Evolutionary conservation across 2,797 vertebrate species (phyloP).

Genomic region (Premnoplex brunnescens): DNA sequence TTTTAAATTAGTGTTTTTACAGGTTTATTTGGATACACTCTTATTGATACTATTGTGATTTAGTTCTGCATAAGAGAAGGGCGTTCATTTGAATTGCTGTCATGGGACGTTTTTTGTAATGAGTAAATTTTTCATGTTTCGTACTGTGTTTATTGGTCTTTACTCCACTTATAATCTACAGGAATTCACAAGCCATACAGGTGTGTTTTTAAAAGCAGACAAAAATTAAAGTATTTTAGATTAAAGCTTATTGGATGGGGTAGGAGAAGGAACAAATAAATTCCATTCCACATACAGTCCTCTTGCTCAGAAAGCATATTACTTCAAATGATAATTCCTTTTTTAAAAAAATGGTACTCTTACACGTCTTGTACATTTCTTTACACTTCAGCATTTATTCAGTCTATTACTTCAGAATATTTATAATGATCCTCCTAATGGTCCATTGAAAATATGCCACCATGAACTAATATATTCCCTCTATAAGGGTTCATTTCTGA

Average conservation of each 20-base stretch:
- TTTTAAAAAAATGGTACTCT: not conserved
- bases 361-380: not conserved
- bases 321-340: not conserved
- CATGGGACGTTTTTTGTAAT: not conserved
- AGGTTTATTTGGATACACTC: not conserved
- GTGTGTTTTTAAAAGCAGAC: not conserved
- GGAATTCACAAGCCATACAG: not conserved
- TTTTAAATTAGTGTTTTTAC: not conserved
- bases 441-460: not conserved
- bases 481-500: not conserved
- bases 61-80: not conserved
- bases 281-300: not conserved
- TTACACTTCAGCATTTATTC: not conserved
- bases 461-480: not conserved
- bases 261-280: not conserved
- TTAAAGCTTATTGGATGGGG: not conserved
- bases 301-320: not conserved
- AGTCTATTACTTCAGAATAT: not conserved
- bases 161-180: not conserved
- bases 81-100: not conserved
- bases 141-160: not conserved
- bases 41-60: not conserved
- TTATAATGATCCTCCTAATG: not conserved
- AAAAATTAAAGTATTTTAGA: not conserved
- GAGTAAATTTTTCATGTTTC: not conserved